Conservation (phyloP, 2,113 vertebrate species). For the Cyanistes caeruleus region DNA sequence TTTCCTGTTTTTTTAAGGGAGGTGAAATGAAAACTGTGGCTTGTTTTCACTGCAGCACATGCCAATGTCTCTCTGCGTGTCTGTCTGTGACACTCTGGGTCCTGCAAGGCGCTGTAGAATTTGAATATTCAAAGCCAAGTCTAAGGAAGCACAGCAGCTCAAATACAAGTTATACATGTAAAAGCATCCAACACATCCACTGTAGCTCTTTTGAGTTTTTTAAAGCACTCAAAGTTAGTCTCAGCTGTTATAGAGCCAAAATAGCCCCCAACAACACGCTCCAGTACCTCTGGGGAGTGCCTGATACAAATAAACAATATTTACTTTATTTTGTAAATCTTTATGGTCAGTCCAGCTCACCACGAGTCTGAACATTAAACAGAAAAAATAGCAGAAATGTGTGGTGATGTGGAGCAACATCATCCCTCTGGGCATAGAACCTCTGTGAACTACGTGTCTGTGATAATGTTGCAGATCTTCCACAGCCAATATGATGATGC, state of each 20-base stretch:
- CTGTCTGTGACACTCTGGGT: no score
- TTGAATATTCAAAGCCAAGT: background rate
- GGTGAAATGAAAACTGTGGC: constrained; percentile 5
- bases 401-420: background rate
- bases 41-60: background rate
- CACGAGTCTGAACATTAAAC: background rate
- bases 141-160: background rate
- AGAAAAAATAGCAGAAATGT: background rate
- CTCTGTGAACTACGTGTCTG: background rate
- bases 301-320: background rate
- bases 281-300: background rate
- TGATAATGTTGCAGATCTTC: background rate
- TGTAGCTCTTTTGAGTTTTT: background rate
- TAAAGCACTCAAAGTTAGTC: background rate
- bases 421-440: background rate
- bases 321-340: background rate
- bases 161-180: background rate
- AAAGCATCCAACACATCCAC: background rate
- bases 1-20: background rate
- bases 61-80: background rate
- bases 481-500: background rate
- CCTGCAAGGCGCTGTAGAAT: background rate
- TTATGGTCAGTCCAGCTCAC: background rate
- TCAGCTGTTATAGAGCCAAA: background rate
- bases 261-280: rapidly evolving